A percentile compares a stretch with the other conserved stretches of the same genome.
Evolutionary conservation across 2,113 vertebrate genomes (phyloP).

Genomic region (Motacilla tschutschensis): DNA sequence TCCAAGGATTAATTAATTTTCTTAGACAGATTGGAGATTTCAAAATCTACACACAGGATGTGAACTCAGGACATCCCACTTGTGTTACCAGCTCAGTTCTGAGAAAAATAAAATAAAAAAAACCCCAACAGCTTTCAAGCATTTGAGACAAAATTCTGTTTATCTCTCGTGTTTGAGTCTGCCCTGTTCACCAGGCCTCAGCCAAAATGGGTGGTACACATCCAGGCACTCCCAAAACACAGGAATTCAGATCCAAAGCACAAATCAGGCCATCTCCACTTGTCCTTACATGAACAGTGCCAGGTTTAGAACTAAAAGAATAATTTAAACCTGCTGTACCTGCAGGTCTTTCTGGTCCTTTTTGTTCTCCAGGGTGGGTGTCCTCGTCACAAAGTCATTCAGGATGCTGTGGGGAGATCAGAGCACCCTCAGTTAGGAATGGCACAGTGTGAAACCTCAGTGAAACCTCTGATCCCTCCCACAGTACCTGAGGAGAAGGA

Average conservation of each 20-base stretch:
- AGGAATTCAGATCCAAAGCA: background rate
- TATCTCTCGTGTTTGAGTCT: background rate
- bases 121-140: background rate
- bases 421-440: background rate
- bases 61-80: background rate
- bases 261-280: background rate
- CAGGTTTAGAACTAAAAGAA: background rate
- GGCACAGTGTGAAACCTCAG: background rate
- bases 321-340: slow-evolving; percentile 67
- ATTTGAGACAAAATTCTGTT: background rate
- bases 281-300: background rate
- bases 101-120: background rate
- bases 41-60: background rate
- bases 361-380: slow-evolving; percentile 90
- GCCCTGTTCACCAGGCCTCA: background rate
- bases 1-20: background rate
- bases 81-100: background rate
- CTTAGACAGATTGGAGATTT: background rate
- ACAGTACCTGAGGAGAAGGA: slow-evolving; percentile 89
- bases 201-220: background rate
- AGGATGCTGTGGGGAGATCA: slow-evolving; percentile 80
- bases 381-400: slow-evolving; percentile 90
- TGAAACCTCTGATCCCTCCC: background rate
- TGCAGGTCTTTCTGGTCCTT: slow-evolving; percentile 92
- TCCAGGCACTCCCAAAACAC: background rate